Evolutionary conservation across 2,888 invertebrate genomes (phyloP), one percentile per base, ranked within the genome.

Genomic region (Carterocephalus palaemon): DNA sequence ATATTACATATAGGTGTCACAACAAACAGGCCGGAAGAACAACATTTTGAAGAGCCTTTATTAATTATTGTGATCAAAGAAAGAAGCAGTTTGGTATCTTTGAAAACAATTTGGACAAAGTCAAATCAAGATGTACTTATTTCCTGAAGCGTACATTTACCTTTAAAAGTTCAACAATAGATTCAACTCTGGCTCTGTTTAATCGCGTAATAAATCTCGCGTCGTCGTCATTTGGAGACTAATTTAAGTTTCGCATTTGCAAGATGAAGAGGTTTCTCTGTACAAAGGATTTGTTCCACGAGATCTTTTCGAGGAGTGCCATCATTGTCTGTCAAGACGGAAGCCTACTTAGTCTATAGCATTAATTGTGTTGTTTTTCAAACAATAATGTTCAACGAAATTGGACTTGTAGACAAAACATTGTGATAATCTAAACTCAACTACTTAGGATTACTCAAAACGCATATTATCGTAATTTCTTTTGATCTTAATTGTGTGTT

Each of bases 161-260:
- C 33, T 36, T 12, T 20, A 42, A 42, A 33, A 33, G 33, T 33
- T 42, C 23, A 41, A 34, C 34, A 42, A 42, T 42, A 24, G 20
- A 34, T 20, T 36, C 15, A 24, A 16, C n/a, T 23, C 13, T 23
- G 9, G 23, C 17, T 24, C 26, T 16, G 10, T 26, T 17, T 37
- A 60, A 54, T 55, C 52, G 52, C 41, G 29, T 46, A 39, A 49
- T 49, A 34, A 49, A 43, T 49, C 39, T 9, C 36, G 16, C 33
- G 42, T 28, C 37, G 42, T 28, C 37, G 56, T 56, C 53, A 62
- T 66, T 57, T 59, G 40, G 51, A 58, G 67, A 70, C 65, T 75
- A 77, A 78, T 80, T 75, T 67, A 76, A 76, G 76, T 75, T 76
- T 76, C 20, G 65, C 69, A 69, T 70, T 69, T 67, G 64, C 55